These are phyloP conservation scores for Caenorhabditis zanzibari DNA, from an alignment of 2,888 invertebrate genomes.

Conservation along the genomic window DNA sequence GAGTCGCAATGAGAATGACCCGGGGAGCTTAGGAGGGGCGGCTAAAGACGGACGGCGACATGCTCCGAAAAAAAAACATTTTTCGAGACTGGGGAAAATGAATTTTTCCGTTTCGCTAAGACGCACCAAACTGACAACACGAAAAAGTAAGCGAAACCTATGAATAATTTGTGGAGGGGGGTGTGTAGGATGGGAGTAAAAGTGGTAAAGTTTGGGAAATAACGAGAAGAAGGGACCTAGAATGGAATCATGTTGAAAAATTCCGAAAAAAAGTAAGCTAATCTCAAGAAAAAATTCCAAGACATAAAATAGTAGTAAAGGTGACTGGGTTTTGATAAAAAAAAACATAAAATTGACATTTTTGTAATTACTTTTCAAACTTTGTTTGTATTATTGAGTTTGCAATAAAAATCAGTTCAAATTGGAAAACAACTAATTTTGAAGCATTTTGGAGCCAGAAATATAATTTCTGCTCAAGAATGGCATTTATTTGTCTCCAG, in stretches of 20 bases:
- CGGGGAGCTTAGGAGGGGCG: not conserved
- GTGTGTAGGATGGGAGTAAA: not conserved
- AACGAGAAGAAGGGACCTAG: not conserved
- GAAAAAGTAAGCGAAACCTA: constrained; percentile 3
- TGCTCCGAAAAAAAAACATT: constrained; percentile 17
- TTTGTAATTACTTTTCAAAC: no score
- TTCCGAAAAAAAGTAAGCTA: not conserved
- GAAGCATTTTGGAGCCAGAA: no score
- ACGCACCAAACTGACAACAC: not conserved
- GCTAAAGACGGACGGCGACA: not conserved
- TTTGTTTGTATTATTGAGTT: no score
- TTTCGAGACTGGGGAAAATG: constrained; percentile 1
- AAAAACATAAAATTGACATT: no score
- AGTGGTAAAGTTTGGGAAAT: not conserved
- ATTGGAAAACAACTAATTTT: no score
- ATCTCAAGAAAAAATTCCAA: no score
- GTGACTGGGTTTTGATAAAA: no score
- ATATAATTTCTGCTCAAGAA: no score
- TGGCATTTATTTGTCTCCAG: no score
- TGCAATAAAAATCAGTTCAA: no score
- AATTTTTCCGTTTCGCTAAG: not conserved
- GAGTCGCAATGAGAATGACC: not conserved
- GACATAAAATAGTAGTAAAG: no score
- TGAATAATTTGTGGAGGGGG: constrained; percentile 25
- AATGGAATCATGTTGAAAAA: not conserved